phyloP scores from a whole-genome alignment of 2,888 invertebrate species.

The Chrysina gloriosa region DNA sequence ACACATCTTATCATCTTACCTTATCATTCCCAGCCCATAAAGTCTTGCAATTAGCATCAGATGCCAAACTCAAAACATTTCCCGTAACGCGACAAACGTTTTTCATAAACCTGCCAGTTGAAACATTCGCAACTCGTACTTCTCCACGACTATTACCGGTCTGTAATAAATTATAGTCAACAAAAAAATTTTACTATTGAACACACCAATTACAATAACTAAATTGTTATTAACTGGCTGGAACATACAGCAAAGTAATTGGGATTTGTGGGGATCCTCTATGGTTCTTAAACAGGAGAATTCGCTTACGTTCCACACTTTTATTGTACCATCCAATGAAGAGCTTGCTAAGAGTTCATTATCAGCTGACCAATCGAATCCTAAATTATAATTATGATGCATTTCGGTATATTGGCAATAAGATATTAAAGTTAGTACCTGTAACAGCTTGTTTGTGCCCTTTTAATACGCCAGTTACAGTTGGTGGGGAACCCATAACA shows the following conservation, averaged over 20 bases:
- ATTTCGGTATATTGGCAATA: not conserved
- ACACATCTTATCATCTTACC: constrained; percentile 60
- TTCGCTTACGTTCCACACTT: constrained; percentile 74
- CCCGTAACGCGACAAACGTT: constrained; percentile 72
- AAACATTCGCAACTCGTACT: constrained; percentile 84
- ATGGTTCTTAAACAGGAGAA: constrained; percentile 74
- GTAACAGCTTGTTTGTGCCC: constrained; percentile 83
- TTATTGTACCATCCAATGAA: constrained; percentile 78
- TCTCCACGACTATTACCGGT: constrained; percentile 79
- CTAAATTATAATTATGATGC: constrained; percentile 58
- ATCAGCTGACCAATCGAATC: constrained; percentile 87
- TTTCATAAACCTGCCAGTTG: constrained; percentile 84
- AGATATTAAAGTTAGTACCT: constrained; percentile 62
- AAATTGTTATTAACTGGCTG: constrained; percentile 89
- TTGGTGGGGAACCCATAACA: constrained; percentile 77
- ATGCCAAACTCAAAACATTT: constrained; percentile 75
- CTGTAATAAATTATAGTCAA: constrained; percentile 58
- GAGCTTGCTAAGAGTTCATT: constrained; percentile 86
- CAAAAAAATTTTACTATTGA: not conserved
- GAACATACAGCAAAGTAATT: constrained; percentile 80
- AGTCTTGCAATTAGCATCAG: constrained; percentile 81
- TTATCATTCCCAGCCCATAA: constrained; percentile 87
- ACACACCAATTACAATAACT: constrained; percentile 74
- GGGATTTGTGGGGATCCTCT: constrained; percentile 72
- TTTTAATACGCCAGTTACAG: constrained; percentile 76